These are phyloP conservation scores for Exocentrus adspersus DNA, from an alignment of 2,888 invertebrate species.

Conservation along the genomic window DNA sequence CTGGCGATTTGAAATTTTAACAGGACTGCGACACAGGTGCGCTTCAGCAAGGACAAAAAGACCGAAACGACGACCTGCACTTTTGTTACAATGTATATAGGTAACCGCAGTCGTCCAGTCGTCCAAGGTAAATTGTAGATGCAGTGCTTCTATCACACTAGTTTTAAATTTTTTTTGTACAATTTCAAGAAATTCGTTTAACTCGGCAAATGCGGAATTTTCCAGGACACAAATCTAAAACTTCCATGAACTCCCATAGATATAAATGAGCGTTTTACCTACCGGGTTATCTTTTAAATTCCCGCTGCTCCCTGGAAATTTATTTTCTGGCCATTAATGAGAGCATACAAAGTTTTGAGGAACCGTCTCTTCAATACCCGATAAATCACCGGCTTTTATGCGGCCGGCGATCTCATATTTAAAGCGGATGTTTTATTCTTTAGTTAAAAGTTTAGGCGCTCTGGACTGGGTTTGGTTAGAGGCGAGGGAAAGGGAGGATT, in stretches of 20 bases:
- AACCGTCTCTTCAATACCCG: conserved; percentile 1
- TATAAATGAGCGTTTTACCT: not conserved
- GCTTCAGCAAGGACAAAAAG: conserved; percentile 10
- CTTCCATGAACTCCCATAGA: not conserved
- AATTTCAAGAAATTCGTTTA: too few relatives aligned
- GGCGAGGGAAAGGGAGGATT: too few relatives aligned
- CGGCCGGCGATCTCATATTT: conserved; percentile 2
- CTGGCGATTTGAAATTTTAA: conserved; percentile 20
- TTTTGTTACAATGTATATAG: conserved; percentile 57
- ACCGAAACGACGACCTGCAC: conserved; percentile 36
- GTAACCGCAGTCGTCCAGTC: conserved; percentile 47
- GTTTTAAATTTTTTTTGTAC: too few relatives aligned
- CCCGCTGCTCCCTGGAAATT: not conserved
- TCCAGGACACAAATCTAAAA: not conserved
- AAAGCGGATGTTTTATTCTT: conserved; percentile 15
- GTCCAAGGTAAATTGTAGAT: too few relatives aligned
- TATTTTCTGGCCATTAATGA: conserved; percentile 6
- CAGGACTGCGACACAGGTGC: conserved; percentile 23
- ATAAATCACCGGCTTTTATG: conserved; percentile 5
- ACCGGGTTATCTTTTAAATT: not conserved
- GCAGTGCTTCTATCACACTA: too few relatives aligned
- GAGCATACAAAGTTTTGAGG: conserved; percentile 6
- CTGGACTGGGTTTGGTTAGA: too few relatives aligned
- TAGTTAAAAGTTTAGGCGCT: conserved; percentile 14
- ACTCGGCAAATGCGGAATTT: not conserved